Base-by-base conservation (phyloP, 2,888 invertebrate genomes). In the Abscondita cerata region DNA sequence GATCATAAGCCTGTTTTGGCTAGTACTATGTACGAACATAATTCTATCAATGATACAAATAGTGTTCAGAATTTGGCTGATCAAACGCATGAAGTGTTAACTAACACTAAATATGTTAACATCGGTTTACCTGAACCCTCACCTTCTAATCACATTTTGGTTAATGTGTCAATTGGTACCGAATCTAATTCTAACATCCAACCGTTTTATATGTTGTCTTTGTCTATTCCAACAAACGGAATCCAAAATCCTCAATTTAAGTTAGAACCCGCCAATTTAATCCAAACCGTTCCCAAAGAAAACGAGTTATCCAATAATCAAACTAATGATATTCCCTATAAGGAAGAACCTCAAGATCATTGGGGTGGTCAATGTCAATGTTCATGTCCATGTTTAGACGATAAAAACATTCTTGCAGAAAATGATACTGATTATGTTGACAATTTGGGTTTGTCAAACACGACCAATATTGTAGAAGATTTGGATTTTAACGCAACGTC, bases 151-250 rank as follows among this genome's bases (percentile, higher is more conserved):
- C 87, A 89, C 72, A 87, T 93, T 71, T 82, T 92, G 68, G 89
- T 94, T 64, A 94, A 94, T 81, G 84, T 94, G 68, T 92, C 93
- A 6, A 92, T 93, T 73, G 87, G 90, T 62, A 88, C 91, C 41
- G 91, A 91, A 73, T 85, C 85, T 62, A 83, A 82, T 66, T 78
- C 79, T 44, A 80, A 81, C 55, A 82, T 80, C 72, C 87, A 87
- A 74, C 87, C 88, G 48, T 84, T 93, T 66, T 93, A 93, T 81
- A 88, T 92, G 34, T 82, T 93, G 70, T 92, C 93, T 73, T 87
- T 93, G 62, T 90, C 90, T 64, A 88, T 94, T 57, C 93, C 93
- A 8, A 88, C 88, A 54, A 82, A 85, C 70, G 83, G 83, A 33
- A 82, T 83, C 72, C 72, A 78, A 19, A 82, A 81, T 72, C 81